Evolutionary conservation across 2,888 invertebrate species (phyloP), one percentile per base, ranked within the genome.

Genomic region (Habroteleia sp.): DNA sequence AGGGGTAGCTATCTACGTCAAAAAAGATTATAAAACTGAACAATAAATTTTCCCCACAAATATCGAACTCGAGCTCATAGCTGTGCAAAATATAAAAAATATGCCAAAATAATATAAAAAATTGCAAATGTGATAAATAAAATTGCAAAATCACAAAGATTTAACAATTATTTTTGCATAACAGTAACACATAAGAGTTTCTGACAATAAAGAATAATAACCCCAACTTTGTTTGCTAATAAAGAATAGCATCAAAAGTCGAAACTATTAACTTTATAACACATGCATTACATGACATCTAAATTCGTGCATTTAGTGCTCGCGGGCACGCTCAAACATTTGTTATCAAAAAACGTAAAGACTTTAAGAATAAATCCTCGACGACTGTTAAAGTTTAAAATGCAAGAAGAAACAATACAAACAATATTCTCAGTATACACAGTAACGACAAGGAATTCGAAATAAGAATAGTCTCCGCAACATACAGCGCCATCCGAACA

Each of bases 341-440:
- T 60, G 50, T 50, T 60, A 69, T 60, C 58, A 69, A 65, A 65
- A 65, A 65, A 42, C 20, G 44, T 23, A 58, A 29, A 42, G 33
- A 31, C 42, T 39, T 69, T 52, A 58, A 60, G 52, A 60, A 60
- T 60, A 60, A 69, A 60, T 35, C 25, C 46, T 29, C 42, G 35
- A 42, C 50, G 60, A 54, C 37, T 71, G 54, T 71, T 62, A 42
- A 50, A 54, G 52, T n/a, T 52, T 60, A 42, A 14, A 6, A 46
- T 27, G 35, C 39, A 25, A 13, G 50, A 41, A 65, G 63, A 48
- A 58, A 60, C 41, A 56, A 33, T 66, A 37, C 66, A 66, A 73
- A 73, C 66, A 73, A 66, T 73, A 44, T 60, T 44, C 60, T 66
- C 74, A 74, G 68, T 74, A 74, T 62, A 66, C 35, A 48, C 48